phyloP scores from a whole-genome alignment of 2,888 invertebrate species.

The Rhagophthalmus giganteus region DNA sequence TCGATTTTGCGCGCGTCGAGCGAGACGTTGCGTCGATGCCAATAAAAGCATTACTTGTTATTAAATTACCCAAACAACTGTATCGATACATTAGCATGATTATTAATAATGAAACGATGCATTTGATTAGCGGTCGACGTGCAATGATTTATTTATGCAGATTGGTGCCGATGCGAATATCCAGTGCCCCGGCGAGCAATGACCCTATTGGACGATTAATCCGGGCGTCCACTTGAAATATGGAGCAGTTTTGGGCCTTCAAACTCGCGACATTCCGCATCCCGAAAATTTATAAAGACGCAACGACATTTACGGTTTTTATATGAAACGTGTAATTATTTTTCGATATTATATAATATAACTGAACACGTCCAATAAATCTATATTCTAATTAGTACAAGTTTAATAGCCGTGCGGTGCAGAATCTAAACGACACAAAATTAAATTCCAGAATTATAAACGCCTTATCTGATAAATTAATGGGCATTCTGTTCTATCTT shows the following conservation, averaged over 20 bases:
- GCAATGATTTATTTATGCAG: slow-evolving; percentile 32
- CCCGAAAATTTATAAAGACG: slow-evolving; percentile 21
- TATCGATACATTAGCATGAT: slow-evolving; percentile 27
- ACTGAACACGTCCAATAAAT: slow-evolving; percentile 7
- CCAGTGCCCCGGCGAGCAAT: slow-evolving; percentile 29
- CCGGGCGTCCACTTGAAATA: slow-evolving; percentile 33
- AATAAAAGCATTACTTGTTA: slow-evolving; percentile 21
- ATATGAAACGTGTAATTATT: slow-evolving; percentile 19
- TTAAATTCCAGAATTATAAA: slow-evolving; percentile 2
- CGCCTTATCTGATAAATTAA: slow-evolving; percentile 6
- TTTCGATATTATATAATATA: slow-evolving; percentile 10
- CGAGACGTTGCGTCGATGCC: slow-evolving; percentile 5
- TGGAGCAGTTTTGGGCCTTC: slow-evolving; percentile 31
- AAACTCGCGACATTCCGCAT: slow-evolving; percentile 19
- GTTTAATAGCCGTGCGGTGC: slow-evolving; percentile 1
- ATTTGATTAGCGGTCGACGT: slow-evolving; percentile 29
- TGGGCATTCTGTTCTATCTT: background rate
- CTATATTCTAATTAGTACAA: slow-evolving; percentile 14
- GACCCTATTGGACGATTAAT: slow-evolving; percentile 33
- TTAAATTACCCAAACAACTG: slow-evolving; percentile 29
- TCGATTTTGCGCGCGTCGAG: too few relatives aligned
- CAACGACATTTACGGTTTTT: slow-evolving; percentile 19
- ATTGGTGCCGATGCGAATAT: slow-evolving; percentile 32
- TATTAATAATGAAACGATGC: slow-evolving; percentile 29
- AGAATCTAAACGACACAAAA: slow-evolving; percentile 4